Evolutionary conservation across 2,888 invertebrate genomes (phyloP), one percentile per base, ranked within the genome.

Genomic region (Polyommatus icarus): DNA sequence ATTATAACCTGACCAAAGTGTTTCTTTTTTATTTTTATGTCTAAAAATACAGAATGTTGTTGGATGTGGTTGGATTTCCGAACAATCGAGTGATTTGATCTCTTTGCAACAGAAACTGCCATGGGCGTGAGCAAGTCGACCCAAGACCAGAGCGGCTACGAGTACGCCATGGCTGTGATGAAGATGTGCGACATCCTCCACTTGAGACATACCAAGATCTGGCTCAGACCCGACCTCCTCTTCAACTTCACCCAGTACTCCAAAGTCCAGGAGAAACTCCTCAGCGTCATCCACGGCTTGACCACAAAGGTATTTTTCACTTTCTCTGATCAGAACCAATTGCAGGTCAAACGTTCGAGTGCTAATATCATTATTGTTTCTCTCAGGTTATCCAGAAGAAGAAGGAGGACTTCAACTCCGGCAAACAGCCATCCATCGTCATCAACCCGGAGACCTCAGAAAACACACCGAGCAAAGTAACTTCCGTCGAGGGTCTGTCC

Each of bases 151-250:
- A 97, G 97, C 81, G 97, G 97, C 61, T 97, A 96, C 84, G 97
- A 97, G 89, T 98, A 97, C 84, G 97, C 97, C 0, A 96, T 97
- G 96, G 97, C 97, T 80, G 97, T 98, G 5, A 97, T 97, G 97
- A 97, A 97, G 86, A 97, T 98, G 97, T 97, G 97, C 84, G 97
- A 97, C 84, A 97, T 98, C 83, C 95, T 98, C 0, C 97, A 98
- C 85, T 90, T 97, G 80, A 96, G 98, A 83, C 97, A 97, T 84
- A 97, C 97, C 50, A 97, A 96, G 89, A 90, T 97, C 77, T 97
- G 97, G 96, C 91, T 97, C 78, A 95, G 97, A 85, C 96, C 97
- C 12, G 97, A 98, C 85, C 91, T 97, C 85, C 89, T 97, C 7
- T 98, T 97, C 91, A 96, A 96, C 83, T 91, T 97, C 61, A 96